Evolutionary conservation across 2,797 vertebrate genomes (phyloP).

Genomic region (Oryzias dopingdopingensis): DNA sequence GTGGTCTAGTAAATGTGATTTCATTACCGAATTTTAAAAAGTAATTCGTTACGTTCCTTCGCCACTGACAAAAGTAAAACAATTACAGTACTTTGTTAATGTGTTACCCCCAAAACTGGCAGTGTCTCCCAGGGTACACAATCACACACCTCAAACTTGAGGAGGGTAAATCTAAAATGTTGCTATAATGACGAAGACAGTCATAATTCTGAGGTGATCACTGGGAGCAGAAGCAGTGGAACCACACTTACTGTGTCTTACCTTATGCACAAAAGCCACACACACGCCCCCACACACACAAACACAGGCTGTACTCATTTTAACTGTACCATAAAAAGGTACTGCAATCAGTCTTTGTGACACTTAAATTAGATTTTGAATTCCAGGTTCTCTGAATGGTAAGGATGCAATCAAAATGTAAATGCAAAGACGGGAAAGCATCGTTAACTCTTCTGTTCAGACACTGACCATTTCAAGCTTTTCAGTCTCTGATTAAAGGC

Average conservation of each 20-base stretch:
- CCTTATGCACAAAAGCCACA: not conserved
- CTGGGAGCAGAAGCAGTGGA: conserved; percentile 9
- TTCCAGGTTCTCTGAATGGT: conserved; percentile 21
- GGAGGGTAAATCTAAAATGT: no score
- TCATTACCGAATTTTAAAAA: no score
- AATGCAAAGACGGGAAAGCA: conserved; percentile 13
- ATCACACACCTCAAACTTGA: no score
- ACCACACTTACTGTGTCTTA: not conserved
- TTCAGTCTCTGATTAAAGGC: not conserved
- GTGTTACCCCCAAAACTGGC: no score
- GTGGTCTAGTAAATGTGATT: no score
- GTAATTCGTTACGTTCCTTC: no score
- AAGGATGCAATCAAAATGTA: conserved; percentile 28
- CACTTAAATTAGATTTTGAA: conserved; percentile 38
- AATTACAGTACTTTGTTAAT: no score
- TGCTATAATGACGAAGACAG: no score
- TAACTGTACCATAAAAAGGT: conserved; percentile 3
- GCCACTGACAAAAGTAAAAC: no score
- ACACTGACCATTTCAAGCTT: conserved; percentile 9
- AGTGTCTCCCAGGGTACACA: no score
- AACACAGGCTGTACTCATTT: not conserved
- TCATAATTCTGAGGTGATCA: not conserved
- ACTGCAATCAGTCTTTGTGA: conserved; percentile 23
- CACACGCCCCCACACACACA: not conserved
- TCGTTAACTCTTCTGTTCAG: conserved; percentile 5